Conservation (phyloP, 1,140 invertebrate species). For the Ceratina australensis region DNA sequence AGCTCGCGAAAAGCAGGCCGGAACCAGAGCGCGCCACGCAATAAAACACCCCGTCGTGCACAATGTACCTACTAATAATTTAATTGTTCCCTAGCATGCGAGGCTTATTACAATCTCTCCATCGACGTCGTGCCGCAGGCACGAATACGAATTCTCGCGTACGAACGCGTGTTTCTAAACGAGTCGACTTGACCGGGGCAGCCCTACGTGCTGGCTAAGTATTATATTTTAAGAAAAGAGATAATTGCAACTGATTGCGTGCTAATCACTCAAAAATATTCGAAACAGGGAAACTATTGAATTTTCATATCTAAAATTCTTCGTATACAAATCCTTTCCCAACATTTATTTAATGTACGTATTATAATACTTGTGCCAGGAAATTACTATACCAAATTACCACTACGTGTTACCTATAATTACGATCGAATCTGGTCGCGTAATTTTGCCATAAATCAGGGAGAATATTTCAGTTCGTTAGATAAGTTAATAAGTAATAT, state of each 20-base stretch:
- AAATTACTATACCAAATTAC: not conserved
- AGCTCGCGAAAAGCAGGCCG: conserved; percentile 23
- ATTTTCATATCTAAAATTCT: not conserved
- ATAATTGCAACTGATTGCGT: not conserved
- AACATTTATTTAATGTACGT: too few species aligned
- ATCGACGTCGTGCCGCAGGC: conserved; percentile 28
- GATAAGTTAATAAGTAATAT: too few species aligned
- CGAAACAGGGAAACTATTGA: not conserved
- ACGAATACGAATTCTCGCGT: conserved; percentile 39
- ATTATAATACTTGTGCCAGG: not conserved
- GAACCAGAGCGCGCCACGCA: conserved; percentile 26
- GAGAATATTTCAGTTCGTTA: too few species aligned
- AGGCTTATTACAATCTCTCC: conserved; percentile 45
- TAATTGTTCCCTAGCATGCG: conserved; percentile 44
- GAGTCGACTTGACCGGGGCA: not conserved
- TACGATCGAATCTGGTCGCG: not conserved
- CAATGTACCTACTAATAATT: conserved; percentile 50
- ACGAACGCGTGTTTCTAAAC: conserved; percentile 1
- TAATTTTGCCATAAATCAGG: not conserved
- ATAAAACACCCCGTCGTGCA: conserved; percentile 40
- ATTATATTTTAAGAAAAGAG: not conserved
- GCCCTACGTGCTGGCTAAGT: not conserved
- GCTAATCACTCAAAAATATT: not conserved
- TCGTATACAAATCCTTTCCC: not conserved
- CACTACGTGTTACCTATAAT: not conserved